Conservation (phyloP, 2,113 vertebrate species). For the Hydrochoerus hydrochaeris region DNA sequence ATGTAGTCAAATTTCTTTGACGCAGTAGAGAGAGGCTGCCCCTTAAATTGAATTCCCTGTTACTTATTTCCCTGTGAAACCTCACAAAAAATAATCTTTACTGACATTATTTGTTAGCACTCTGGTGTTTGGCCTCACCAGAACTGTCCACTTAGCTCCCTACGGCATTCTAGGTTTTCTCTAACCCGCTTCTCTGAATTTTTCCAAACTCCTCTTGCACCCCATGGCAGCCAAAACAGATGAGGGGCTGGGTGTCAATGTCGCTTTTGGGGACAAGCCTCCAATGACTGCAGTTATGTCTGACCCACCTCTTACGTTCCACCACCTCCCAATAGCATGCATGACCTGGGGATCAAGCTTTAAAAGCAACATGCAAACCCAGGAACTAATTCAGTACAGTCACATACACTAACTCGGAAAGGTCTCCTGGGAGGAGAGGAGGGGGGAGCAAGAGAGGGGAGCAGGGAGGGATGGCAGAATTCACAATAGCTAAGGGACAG, state of each 20-base stretch:
- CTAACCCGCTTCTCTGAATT: not conserved
- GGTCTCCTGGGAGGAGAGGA: not conserved
- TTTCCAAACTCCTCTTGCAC: not conserved
- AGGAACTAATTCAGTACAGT: not conserved
- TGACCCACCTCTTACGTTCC: not conserved
- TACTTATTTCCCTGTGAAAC: not conserved
- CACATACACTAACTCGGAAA: not conserved
- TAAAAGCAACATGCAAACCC: not conserved
- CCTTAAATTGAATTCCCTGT: not conserved
- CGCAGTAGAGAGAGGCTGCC: too few relatives aligned
- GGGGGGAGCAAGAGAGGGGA: not conserved
- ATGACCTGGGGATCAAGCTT: not conserved
- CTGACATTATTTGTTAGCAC: not conserved
- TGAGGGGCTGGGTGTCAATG: not conserved
- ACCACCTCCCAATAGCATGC: not conserved
- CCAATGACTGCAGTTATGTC: not conserved
- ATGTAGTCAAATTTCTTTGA: not conserved
- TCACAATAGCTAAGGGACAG: not conserved
- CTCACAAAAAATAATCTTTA: not conserved
- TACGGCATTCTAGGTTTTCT: not conserved
- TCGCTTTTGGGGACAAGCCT: not conserved
- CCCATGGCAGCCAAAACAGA: not conserved
- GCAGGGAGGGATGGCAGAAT: not conserved
- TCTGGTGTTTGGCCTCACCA: not conserved
- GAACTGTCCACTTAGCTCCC: not conserved